Base-by-base conservation (phyloP, 2,797 vertebrate species). In the Acestrorhynchus altus region DNA sequence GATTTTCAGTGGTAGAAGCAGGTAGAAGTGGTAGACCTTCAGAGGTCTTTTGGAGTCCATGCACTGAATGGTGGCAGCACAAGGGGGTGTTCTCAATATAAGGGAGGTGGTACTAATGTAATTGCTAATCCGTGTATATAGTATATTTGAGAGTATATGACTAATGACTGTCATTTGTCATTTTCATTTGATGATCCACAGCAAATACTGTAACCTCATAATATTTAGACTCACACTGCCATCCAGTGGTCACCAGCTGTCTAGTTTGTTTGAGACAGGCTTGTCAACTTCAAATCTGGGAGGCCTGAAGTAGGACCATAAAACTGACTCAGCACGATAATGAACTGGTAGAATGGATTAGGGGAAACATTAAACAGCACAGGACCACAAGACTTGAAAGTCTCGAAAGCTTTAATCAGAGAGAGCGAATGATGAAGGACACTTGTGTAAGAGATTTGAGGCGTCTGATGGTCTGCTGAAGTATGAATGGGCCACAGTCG, bases 171-270 rank as follows among this genome's bases (percentile, higher is more conserved):
- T 35, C 31, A 35, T 35, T 35, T 35, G 2, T 35, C 31, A 35
- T 35, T 35, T 2, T 2, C 2, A 6, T 2, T 35, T 35, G n/a
- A n/a, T 35, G 31, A 2, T 2, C 31, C 31, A 35, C 2, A 35
- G 31, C 31, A 35, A 35, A 2, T 6, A 35, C 31, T 2, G 31
- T 35, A 4, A 4, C 2, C 24, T 13, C 1, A 0, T 46, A 47
- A 6, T 35, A 72, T 46, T 54, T 74, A 20, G 49, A 47, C 44
- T 13, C 46, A 77, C 26, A 71, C 16, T 54, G 20, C 46, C 54
- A 74, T 77, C 77, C 80, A 68, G 61, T 78, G 80, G 67, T 47
- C 54, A 76, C n/a, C 12, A 35, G 11, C 13, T 47, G 47, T 28
- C 44, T 20, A 47, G 7, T 68, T 15, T 5, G n/a, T 15, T 28